phyloP scores from a whole-genome alignment of 2,888 invertebrate species.

The Agrotis segetum region DNA sequence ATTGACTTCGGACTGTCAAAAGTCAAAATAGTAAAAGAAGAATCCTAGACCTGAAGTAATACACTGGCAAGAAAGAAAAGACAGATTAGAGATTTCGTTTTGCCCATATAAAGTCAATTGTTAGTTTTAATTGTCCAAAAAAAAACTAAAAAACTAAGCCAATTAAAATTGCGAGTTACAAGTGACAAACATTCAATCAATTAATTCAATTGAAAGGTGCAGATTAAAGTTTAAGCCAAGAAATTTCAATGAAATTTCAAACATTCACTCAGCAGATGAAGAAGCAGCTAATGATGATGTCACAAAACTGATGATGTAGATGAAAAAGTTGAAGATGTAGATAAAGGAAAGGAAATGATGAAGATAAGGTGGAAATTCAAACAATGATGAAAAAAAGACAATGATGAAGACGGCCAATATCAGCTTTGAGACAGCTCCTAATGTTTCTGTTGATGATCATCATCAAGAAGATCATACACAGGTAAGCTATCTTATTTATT shows the following conservation, averaged over 20 bases:
- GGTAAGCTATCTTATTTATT: constrained; percentile 67
- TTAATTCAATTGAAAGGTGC: too few species aligned
- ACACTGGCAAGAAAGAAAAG: too few species aligned
- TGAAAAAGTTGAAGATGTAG: constrained; percentile 51
- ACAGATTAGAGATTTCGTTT: too few species aligned
- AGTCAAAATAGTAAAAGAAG: too few species aligned
- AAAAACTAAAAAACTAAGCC: too few species aligned
- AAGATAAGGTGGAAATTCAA: constrained; percentile 35
- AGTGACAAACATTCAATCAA: too few species aligned
- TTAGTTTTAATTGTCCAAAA: too few species aligned
- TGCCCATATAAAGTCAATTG: too few species aligned
- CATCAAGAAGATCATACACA: constrained; percentile 86
- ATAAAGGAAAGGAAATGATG: constrained; percentile 59
- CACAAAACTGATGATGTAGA: constrained; percentile 63
- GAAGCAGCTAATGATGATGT: constrained; percentile 43
- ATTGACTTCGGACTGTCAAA: too few species aligned
- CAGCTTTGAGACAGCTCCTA: constrained; percentile 90
- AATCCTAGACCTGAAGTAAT: too few species aligned
- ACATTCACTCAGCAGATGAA: constrained; percentile 40
- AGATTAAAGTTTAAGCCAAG: too few species aligned
- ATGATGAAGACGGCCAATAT: constrained; percentile 82
- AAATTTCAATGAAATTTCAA: constrained; percentile 56
- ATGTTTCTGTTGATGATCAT: constrained; percentile 81
- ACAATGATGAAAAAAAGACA: constrained; percentile 69
- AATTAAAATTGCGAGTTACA: too few species aligned